Percentiles rank a stretch among this genome's conserved stretches.
phyloP scores from a whole-genome alignment of 64 coral and sea anemone species.

The Montipora cactus region DNA sequence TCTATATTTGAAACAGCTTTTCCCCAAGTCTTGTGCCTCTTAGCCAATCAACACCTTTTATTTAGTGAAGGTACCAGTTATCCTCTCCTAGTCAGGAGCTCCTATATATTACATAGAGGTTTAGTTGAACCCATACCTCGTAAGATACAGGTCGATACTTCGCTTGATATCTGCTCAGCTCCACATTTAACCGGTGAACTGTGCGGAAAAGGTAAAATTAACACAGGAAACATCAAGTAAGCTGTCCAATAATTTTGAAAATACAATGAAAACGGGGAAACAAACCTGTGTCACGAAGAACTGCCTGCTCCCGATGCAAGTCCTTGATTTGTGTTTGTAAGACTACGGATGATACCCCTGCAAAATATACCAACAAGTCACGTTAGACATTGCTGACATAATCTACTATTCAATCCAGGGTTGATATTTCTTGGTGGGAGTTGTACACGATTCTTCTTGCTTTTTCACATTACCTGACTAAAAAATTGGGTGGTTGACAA shows the following conservation, averaged over 20 bases:
- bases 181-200: slow-evolving; percentile 92
- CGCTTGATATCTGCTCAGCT: slow-evolving; percentile 93
- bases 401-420: too few relatives aligned
- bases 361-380: background rate
- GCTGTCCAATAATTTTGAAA: background rate
- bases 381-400: too few relatives aligned
- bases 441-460: background rate
- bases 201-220: background rate
- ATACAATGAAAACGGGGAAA: background rate
- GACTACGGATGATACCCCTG: slow-evolving; percentile 72
- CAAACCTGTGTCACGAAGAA: slow-evolving; percentile 75
- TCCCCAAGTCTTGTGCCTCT: too few relatives aligned
- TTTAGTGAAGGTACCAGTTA: too few relatives aligned
- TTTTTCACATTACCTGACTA: background rate
- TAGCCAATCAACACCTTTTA: too few relatives aligned
- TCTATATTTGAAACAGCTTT: too few relatives aligned
- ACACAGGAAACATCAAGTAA: background rate
- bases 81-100: too few relatives aligned
- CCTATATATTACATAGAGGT: background rate
- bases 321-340: slow-evolving; percentile 92
- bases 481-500: background rate
- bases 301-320: slow-evolving; percentile 87
- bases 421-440: too few relatives aligned
- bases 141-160: slow-evolving; percentile 78
- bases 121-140: slow-evolving; percentile 63